These are phyloP conservation scores for Cyanocitta stelleri DNA, from an alignment of 2,113 vertebrate species.

Conservation along the genomic window DNA sequence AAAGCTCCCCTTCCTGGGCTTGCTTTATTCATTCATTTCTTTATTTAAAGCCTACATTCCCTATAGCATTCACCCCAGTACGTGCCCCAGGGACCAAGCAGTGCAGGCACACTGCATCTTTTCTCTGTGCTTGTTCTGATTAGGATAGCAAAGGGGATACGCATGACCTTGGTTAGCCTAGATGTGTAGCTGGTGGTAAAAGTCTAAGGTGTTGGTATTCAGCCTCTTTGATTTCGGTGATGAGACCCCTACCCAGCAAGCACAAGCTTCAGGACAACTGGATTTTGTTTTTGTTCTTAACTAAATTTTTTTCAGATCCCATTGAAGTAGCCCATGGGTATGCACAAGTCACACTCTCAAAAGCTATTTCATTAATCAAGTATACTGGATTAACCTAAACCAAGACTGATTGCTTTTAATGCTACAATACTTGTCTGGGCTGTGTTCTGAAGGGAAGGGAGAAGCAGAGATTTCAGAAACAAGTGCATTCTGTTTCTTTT, in stretches of 20 bases:
- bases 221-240: not conserved
- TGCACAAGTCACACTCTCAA: not conserved
- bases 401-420: not conserved
- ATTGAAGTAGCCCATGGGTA: not conserved
- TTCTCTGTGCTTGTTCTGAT: not conserved
- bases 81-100: accelerated
- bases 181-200: not conserved
- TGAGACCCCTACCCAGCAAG: not conserved
- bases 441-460: not conserved
- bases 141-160: not conserved
- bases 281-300: not conserved
- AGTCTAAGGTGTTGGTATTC: not conserved
- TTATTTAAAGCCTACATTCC: not conserved
- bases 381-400: not conserved
- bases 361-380: not conserved
- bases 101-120: not conserved
- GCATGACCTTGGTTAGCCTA: not conserved
- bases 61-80: not conserved
- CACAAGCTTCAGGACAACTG: not conserved
- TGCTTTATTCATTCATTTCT: not conserved
- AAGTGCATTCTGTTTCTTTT: not conserved
- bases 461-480: not conserved
- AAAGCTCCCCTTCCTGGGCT: not conserved
- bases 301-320: not conserved
- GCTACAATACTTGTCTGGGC: not conserved